phyloP scores from a whole-genome alignment of 2,113 vertebrate genomes.

The Paedocypris sp. region DNA sequence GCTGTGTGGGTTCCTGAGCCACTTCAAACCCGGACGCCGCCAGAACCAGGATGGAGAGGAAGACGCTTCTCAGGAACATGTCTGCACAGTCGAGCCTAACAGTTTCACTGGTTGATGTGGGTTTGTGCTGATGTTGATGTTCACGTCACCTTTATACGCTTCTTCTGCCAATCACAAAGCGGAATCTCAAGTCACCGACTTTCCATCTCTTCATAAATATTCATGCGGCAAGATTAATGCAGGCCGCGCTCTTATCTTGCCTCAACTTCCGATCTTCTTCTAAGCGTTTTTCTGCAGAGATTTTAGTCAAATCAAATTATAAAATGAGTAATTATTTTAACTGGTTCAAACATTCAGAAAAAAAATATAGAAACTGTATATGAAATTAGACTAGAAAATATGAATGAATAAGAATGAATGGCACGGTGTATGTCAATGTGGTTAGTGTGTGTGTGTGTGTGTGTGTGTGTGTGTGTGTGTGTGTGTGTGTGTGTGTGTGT shows the following conservation, averaged over 20 bases:
- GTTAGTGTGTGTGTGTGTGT: no score
- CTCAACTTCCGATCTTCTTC: no score
- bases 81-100: background rate
- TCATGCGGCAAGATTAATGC: constrained; percentile 10
- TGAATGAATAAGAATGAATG: no score
- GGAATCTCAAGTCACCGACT: constrained; percentile 7
- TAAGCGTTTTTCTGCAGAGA: background rate
- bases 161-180: constrained; percentile 44
- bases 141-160: constrained; percentile 8
- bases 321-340: no score
- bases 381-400: no score
- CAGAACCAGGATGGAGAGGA: constrained; percentile 43
- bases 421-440: no score
- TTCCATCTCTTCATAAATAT: constrained; percentile 39
- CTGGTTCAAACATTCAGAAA: no score
- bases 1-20: constrained; percentile 41
- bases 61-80: constrained; percentile 43
- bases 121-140: background rate
- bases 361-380: no score
- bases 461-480: no score
- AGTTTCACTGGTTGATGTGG: background rate
- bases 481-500: no score
- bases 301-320: no score
- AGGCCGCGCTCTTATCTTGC: no score
- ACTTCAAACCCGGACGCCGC: constrained; percentile 36